Base-by-base conservation (phyloP, 64 coral and sea anemone genomes). In the Trachythela sp. region DNA sequence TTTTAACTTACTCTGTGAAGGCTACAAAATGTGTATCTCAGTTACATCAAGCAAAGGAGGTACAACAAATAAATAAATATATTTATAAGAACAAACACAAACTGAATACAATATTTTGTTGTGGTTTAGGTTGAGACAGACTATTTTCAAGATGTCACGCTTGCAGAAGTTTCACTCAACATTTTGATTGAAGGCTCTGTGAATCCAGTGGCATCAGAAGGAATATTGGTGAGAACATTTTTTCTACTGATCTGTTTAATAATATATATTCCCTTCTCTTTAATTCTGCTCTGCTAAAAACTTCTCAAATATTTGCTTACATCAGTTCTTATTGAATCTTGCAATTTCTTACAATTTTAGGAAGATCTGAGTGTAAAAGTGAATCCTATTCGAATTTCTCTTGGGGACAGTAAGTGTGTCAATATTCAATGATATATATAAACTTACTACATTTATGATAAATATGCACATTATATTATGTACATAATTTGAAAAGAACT, bases 401-500 rank as follows among this genome's bases (percentile, higher is more conserved):
- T 80, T 37, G 75, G 75, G 20, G 75, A 80, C 75, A 80, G 75
- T 80, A 80, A 80, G 75, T 80, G 29, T 35, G n/a, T n/a, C n/a
- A n/a, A n/a, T n/a, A n/a, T n/a, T n/a, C n/a, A n/a, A n/a, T n/a
- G n/a, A n/a, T n/a, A n/a, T n/a, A n/a, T n/a, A n/a, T n/a, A n/a
- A n/a, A n/a, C n/a, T n/a, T n/a, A n/a, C n/a, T n/a, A n/a, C n/a
- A n/a, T n/a, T n/a, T n/a, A n/a, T n/a, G n/a, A n/a, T n/a, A n/a
- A n/a, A n/a, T n/a, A n/a, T n/a, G n/a, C n/a, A n/a, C n/a, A n/a
- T n/a, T n/a, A n/a, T n/a, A n/a, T n/a, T n/a, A n/a, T n/a, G n/a
- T n/a, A n/a, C n/a, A n/a, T n/a, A n/a, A n/a, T n/a, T n/a, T n/a
- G n/a, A n/a, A n/a, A n/a, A n/a, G n/a, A n/a, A n/a, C n/a, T n/a